phyloP scores from a whole-genome alignment of 2,888 invertebrate species.

The Cephus nigrinus region DNA sequence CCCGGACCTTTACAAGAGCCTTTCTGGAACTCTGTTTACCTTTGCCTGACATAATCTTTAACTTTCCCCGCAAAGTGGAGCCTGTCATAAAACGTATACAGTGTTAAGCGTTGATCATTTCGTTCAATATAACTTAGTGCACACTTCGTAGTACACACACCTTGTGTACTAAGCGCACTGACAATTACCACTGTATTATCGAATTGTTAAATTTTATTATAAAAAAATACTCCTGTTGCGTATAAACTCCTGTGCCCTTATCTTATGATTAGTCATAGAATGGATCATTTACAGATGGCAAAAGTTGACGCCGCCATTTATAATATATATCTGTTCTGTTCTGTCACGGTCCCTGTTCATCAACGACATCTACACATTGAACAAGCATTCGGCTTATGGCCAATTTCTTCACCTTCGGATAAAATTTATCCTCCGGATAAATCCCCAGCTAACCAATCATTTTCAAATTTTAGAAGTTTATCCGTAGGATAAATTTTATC shows the following conservation, averaged over 20 bases:
- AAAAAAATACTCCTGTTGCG: neutral
- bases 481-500: no score
- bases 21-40: slow-evolving; percentile 62
- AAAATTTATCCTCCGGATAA: no score
- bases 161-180: neutral
- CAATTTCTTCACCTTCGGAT: no score
- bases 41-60: slow-evolving; percentile 56
- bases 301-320: neutral
- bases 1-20: slow-evolving; percentile 52
- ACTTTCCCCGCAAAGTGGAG: neutral
- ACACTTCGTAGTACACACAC: neutral
- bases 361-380: no score
- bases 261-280: neutral
- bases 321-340: neutral
- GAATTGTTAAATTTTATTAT: neutral
- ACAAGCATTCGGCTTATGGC: no score
- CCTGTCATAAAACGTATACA: neutral
- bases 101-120: neutral
- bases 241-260: neutral
- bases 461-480: no score
- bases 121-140: neutral
- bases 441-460: no score
- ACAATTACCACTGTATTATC: neutral
- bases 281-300: neutral
- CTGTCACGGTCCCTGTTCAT: no score